Conservation (phyloP, 2,888 invertebrate species). For the Aporophyla nigra region DNA sequence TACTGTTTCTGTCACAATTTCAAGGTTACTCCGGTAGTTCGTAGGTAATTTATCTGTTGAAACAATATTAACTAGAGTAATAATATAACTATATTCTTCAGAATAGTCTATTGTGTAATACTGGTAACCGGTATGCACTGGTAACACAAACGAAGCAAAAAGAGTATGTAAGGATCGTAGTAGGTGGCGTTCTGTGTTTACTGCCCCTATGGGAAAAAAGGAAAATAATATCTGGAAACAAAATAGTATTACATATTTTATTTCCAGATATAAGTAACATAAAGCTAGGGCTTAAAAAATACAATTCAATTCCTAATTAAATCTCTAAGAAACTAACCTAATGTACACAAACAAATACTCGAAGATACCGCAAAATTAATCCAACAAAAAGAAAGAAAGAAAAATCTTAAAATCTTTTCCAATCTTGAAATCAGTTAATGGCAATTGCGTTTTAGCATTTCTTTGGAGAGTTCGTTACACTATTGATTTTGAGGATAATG, state of each 20-base stretch:
- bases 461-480: slow-evolving; percentile 52
- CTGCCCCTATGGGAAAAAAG: too few species aligned
- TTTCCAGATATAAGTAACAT: too few species aligned
- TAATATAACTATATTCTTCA: too few species aligned
- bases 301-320: not conserved
- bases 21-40: not conserved
- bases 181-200: too few species aligned
- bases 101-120: too few species aligned
- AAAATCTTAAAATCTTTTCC: slow-evolving; percentile 1
- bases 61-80: not conserved
- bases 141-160: too few species aligned
- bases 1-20: slow-evolving; percentile 21
- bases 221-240: too few species aligned
- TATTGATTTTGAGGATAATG: slow-evolving; percentile 45
- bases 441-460: slow-evolving; percentile 34
- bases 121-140: too few species aligned
- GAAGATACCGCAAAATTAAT: slow-evolving; percentile 11
- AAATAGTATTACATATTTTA: too few species aligned
- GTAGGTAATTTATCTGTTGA: not conserved
- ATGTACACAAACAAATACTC: not conserved
- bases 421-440: slow-evolving; percentile 36
- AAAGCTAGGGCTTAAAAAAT: not conserved
- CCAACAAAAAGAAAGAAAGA: not conserved
- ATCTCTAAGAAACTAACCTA: not conserved
- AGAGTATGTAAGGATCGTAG: too few species aligned